A percentile compares a stretch with the other conserved stretches of the same genome.
phyloP scores from a whole-genome alignment of 2,888 invertebrate species.

The Alentia gelatinosa region DNA sequence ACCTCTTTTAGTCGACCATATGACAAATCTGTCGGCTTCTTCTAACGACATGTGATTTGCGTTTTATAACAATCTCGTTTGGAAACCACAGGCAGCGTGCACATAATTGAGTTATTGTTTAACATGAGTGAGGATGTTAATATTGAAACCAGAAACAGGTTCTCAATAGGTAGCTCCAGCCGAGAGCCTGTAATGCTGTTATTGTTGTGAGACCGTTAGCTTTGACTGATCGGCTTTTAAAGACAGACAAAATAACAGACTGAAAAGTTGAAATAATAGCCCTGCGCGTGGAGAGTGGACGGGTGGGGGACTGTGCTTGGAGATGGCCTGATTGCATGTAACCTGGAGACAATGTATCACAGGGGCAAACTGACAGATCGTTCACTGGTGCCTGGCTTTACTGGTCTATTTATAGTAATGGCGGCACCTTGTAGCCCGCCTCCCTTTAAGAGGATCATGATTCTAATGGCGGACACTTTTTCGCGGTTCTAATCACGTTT shows the following conservation, averaged over 20 bases:
- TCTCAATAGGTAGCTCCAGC: background rate
- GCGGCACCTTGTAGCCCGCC: background rate
- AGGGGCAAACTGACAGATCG: background rate
- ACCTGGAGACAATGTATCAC: background rate
- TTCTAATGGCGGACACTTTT: background rate
- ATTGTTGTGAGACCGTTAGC: background rate
- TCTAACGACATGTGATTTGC: background rate
- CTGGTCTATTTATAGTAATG: background rate
- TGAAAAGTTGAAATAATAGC: conserved; percentile 42
- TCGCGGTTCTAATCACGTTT: background rate
- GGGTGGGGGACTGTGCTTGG: background rate
- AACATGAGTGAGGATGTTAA: background rate
- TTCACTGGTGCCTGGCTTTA: no score
- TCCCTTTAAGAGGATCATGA: background rate
- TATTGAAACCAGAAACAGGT: background rate
- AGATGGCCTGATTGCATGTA: background rate
- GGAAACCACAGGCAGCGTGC: background rate
- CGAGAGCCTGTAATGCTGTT: background rate
- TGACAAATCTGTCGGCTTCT: background rate
- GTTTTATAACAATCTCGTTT: background rate
- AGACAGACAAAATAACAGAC: background rate
- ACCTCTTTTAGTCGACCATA: no score
- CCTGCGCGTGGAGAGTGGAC: background rate
- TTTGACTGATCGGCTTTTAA: conserved; percentile 45
- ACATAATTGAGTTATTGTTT: conserved; percentile 36